Base-by-base conservation (phyloP, 2,113 vertebrate genomes). In the Ctenodactylus gundi region DNA sequence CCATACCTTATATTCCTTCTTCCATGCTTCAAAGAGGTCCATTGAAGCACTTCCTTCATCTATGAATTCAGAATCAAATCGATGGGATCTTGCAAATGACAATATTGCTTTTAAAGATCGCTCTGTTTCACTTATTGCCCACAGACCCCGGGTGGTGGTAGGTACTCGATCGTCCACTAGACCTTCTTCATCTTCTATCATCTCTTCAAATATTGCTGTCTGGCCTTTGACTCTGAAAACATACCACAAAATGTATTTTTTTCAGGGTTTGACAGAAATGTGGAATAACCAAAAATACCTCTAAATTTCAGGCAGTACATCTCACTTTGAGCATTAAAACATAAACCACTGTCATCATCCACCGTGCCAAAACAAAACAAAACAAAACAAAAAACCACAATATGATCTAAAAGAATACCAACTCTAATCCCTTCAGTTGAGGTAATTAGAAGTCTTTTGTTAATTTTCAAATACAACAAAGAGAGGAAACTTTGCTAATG, bases 141-240 rank as follows among this genome's bases (percentile, higher is more conserved):
- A 99, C 8, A 99, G 98, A 34, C 99, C 99, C 68, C 99, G 98
- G 92, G 99, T 99, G 44, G 99, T 99, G 57, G 99, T 99, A 85
- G 99, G 99, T 13, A 99, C 98, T 46, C 99, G 98, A 95, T 99
- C 99, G 92, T 99, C 99, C 21, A 99, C 98, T 12, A 99, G 98
- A 5, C 99, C 99, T 72, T 99, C 99, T 88, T 99, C 99, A 58
- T 99, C 99, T 97, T 99, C 99, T 85, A 99, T 99, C 99, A 99
- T 99, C 97, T 99, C 99, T 93, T 99, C 99, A 92, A 99, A 99
- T 97, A 99, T 99, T 92, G 99, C 99, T 57, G 98, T 99, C 96
- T 99, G 99, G 65, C 99, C 99, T 97, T 99, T 99, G 84, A 99
- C 99, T 73, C 99, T 99, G 96, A n/a, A 96, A 95, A 94, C 49